phyloP scores from a whole-genome alignment of 2,888 invertebrate species.

The Eupsilia transversa region DNA sequence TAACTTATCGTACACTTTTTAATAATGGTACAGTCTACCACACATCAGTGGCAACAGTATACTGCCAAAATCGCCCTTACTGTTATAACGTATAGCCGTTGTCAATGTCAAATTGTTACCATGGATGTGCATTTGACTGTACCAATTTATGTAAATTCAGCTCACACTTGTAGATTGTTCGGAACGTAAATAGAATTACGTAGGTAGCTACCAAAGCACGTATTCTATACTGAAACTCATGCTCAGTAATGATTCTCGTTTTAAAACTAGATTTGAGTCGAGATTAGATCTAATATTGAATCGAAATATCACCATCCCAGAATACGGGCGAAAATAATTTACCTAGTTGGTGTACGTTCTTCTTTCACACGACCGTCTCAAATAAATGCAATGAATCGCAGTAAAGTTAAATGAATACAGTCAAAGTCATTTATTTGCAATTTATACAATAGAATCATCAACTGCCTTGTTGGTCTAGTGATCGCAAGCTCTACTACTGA shows the following conservation, averaged over 20 bases:
- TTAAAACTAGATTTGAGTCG: constrained; percentile 2
- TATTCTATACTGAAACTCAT: neutral
- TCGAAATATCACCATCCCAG: neutral
- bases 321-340: neutral
- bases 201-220: constrained; percentile 14
- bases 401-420: neutral
- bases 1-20: constrained; percentile 3
- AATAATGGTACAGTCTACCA: neutral
- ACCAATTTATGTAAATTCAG: constrained; percentile 11
- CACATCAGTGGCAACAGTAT: neutral
- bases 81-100: neutral
- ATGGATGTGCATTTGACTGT: neutral
- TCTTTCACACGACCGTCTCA: neutral
- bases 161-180: constrained; percentile 18
- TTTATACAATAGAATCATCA: neutral
- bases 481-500: no score
- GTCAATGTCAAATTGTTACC: neutral
- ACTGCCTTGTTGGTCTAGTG: no score
- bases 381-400: neutral
- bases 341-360: neutral
- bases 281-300: constrained; percentile 3
- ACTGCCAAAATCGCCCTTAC: neutral
- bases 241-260: constrained; percentile 6
- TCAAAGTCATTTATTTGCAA: neutral
- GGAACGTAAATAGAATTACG: constrained; percentile 23